A percentile compares a stretch with the other conserved stretches of the same genome.
phyloP scores from a whole-genome alignment of 2,113 vertebrate genomes.

The Aldabrachelys gigantea region DNA sequence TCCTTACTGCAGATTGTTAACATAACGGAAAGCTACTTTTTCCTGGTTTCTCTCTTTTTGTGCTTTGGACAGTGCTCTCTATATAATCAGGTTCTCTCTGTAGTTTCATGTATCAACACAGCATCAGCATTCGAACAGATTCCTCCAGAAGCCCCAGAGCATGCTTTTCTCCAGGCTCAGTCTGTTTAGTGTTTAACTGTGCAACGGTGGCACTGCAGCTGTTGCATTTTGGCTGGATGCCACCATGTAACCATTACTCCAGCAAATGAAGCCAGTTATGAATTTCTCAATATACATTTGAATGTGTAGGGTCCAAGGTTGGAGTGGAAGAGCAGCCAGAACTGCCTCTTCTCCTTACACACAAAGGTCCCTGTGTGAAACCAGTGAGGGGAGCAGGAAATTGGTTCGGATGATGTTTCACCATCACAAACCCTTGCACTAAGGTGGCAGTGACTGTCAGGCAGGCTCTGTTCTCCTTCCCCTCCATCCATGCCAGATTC shows the following conservation, averaged over 20 bases:
- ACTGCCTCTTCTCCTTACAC: not conserved
- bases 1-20: not conserved
- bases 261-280: not conserved
- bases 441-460: not conserved
- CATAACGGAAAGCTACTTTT: not conserved
- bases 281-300: not conserved
- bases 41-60: not conserved
- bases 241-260: not conserved
- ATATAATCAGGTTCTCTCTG: not conserved
- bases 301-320: not conserved
- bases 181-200: not conserved
- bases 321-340: not conserved
- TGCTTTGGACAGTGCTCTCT: not conserved
- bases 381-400: accelerated
- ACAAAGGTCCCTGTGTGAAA: not conserved
- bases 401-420: accelerated
- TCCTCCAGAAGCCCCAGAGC: not conserved
- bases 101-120: not conserved
- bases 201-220: not conserved
- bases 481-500: accelerated
- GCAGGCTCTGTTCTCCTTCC: not conserved
- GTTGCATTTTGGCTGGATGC: not conserved
- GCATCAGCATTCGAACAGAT: not conserved
- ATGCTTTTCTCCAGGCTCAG: not conserved
- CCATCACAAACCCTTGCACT: accelerated